Evolutionary conservation across 2,113 vertebrate species (phyloP).

Genomic region (Myanophis thanlyinensis): DNA sequence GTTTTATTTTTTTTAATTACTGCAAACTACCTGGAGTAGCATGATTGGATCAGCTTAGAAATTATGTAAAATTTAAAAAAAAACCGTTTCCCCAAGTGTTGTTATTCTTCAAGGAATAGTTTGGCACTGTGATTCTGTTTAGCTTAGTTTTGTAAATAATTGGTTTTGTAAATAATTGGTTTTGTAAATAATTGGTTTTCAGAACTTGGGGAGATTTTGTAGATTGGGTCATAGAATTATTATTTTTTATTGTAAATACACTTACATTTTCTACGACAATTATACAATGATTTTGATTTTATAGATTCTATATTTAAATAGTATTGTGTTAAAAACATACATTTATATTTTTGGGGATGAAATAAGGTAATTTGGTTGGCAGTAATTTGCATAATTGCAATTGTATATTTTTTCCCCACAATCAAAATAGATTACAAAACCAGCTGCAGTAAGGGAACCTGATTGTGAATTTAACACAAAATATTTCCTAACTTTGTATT

Average conservation of each 20-base stretch:
- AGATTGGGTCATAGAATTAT: neutral
- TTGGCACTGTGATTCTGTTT: neutral
- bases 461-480: conserved; percentile 11
- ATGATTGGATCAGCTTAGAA: neutral
- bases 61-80: neutral
- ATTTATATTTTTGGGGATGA: neutral
- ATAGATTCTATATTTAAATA: neutral
- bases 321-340: neutral
- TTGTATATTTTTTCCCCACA: neutral
- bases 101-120: neutral
- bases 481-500: neutral
- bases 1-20: neutral
- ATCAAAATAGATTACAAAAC: conserved; percentile 31
- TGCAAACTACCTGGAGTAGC: neutral
- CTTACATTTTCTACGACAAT: neutral
- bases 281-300: neutral
- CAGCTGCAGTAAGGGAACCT: neutral
- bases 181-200: neutral
- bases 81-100: neutral
- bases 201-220: neutral
- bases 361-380: neutral
- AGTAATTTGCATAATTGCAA: neutral
- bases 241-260: neutral
- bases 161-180: neutral
- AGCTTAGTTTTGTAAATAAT: neutral